Base-by-base conservation (phyloP, 2,888 invertebrate species). In the Leucoma salicis region DNA sequence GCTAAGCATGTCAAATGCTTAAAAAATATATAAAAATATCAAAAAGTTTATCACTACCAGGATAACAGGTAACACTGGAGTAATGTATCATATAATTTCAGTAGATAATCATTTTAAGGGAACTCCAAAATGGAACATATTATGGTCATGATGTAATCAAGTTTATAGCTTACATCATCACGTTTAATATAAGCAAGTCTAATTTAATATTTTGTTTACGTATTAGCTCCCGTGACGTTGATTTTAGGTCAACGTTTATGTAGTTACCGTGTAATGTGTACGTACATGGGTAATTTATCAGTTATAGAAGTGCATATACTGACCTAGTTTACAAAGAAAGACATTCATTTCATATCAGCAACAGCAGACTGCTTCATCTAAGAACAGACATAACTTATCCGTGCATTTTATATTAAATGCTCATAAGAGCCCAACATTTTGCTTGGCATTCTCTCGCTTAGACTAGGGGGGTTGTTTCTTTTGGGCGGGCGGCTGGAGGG, bases 401-500 rank as follows among this genome's bases (percentile, higher is more conserved):
- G 48, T 41, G 31, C 14, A 15, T 31, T 13, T 15, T 7, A 44
- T 46, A 53, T 43, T 51, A 37, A n/a, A 57, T 52, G 50, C 59
- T 60, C 49, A 51, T 50, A 43, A 53, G 46, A 57, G 53, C 46
- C 57, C 53, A 57, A 56, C 61, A 64, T 69, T 72, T 72, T 55
- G 66, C 66, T 62, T 51, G 57, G 53, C 46, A 64, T 63, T 58
- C 56, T 59, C 54, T 50, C 53, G 53, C 41, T 47, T 50, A 56
- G 46, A 60, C 59, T 50, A 57, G 63, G 68, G 72, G 79, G 81
- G 81, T 76, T 66, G 74, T 63, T 66, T 62, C 60, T 52, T 65
- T 59, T 77, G 80, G 86, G 86, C 84, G 87, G 87, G 83, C 82
- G 84, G 82, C 73, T 76, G 75, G 82, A 76, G 82, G 79, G 85